Evolutionary conservation across 1,140 invertebrate species (phyloP).

Genomic region (Drosophila baimaii): DNA sequence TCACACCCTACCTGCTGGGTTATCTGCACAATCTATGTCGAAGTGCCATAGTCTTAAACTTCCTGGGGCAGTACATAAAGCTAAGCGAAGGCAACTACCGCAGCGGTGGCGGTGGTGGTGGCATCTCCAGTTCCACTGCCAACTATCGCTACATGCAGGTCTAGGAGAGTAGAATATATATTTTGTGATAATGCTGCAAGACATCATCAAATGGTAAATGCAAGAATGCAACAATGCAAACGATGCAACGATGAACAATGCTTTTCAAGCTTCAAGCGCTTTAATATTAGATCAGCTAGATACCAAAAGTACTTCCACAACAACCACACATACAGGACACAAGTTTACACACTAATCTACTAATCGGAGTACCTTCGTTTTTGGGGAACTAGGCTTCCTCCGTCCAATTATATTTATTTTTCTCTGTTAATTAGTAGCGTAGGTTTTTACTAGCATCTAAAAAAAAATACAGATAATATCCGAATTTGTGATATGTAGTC

Average conservation of each 20-base stretch:
- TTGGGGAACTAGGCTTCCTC: constrained; percentile 29
- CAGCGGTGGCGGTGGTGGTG: constrained; percentile 21
- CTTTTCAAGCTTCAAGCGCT: constrained; percentile 74
- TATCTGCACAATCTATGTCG: constrained; percentile 72
- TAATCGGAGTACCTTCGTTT: constrained; percentile 42
- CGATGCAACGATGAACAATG: constrained; percentile 32
- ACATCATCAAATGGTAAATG: constrained; percentile 48
- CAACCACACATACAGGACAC: constrained; percentile 61
- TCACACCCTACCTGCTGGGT: constrained; percentile 85
- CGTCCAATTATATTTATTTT: constrained; percentile 28
- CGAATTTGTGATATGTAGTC: constrained; percentile 72
- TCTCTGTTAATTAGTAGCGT: constrained; percentile 54
- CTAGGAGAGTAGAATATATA: constrained; percentile 35
- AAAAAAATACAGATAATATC: constrained; percentile 63
- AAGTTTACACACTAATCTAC: constrained; percentile 48
- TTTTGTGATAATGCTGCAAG: constrained; percentile 40
- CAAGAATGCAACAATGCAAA: constrained; percentile 11
- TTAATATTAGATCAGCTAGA: constrained; percentile 49
- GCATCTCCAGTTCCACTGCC: constrained; percentile 35
- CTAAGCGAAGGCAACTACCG: constrained; percentile 75
- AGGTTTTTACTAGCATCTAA: constrained; percentile 64
- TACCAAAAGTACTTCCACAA: constrained; percentile 62
- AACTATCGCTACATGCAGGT: constrained; percentile 79
- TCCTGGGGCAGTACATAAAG: constrained; percentile 76
- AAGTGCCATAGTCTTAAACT: constrained; percentile 64